Base-by-base conservation (phyloP, 1,140 invertebrate genomes). In the Maconellicoccus hirsutus region DNA sequence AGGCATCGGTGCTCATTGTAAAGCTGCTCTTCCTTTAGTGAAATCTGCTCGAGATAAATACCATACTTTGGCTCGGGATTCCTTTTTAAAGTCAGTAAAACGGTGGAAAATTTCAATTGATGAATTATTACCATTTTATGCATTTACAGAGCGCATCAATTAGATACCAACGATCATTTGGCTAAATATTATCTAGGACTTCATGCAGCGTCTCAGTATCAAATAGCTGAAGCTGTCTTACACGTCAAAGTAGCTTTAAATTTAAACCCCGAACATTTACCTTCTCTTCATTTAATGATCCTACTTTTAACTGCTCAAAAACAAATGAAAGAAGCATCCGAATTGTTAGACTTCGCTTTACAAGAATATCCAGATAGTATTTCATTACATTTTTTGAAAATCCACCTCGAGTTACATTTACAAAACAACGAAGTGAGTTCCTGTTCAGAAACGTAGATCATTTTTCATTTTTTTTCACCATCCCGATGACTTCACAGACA, bases 301-400 rank as follows among this genome's bases (percentile, higher is more conserved):
- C 81, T 96, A 72, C 82, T 97, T 69, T 81, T 97, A 70, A 90
- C 93, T 1, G 89, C 91, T 0, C 87, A 92, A 71, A 89, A 92
- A 69, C 86, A 93, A 75, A 87, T 91, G 75, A 84, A 87, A 8
- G 90, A 93, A 79, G 94, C 93, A 1, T 81, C 95, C 70, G 79
- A 83, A 25, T 84, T 92, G 16, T 86, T 94, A 0, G 85, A 90
- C 42, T 88, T 89, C 70, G 84, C 88, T 1, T 79, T 94, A 12
- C 85, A 90, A 74, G 94, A 98, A 80, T 96, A 94, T 82, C 94
- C 94, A 1, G 87, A 93, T 76, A 92, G 92, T 78, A 83, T 95
- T 42, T 93, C 94, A 82, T 84, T 96, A 75, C 81, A 95, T 74
- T 88, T 92, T 77, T 86, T 93, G 6, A 92, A 92, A 78, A 91